A percentile compares a stretch with the other conserved stretches of the same genome.
Conservation (phyloP, 2,888 invertebrate species). For the Hermodice carunculata region DNA sequence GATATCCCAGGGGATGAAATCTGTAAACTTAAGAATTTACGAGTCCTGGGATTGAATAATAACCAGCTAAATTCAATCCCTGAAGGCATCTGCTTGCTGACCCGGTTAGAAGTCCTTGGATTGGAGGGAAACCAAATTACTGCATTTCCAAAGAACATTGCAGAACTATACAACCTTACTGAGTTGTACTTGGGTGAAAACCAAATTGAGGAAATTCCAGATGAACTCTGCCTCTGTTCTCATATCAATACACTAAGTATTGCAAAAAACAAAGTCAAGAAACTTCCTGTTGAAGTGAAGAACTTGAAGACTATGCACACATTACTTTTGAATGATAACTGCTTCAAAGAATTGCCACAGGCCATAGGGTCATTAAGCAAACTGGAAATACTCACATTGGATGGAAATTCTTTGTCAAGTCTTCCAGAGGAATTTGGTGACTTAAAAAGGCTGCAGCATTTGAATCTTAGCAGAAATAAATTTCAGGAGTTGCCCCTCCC, state of each 20-base stretch:
- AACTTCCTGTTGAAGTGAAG: conserved; percentile 60
- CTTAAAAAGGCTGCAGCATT: conserved; percentile 50
- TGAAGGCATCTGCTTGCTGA: conserved; percentile 48
- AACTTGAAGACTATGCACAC: conserved; percentile 55
- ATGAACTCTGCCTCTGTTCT: conserved; percentile 59
- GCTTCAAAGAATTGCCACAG: conserved; percentile 50
- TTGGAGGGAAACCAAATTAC: conserved; percentile 57
- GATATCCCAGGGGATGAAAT: conserved; percentile 53
- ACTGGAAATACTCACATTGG: conserved; percentile 45
- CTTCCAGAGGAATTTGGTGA: conserved; percentile 58
- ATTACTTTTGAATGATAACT: conserved; percentile 55
- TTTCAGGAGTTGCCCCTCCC: conserved; percentile 52
- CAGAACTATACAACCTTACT: conserved; percentile 53
- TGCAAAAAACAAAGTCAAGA: conserved; percentile 52
- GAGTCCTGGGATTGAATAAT: conserved; percentile 57
- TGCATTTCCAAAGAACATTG: conserved; percentile 53
- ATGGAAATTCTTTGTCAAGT: conserved; percentile 50
- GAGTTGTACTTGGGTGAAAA: conserved; percentile 62
- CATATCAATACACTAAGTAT: conserved; percentile 55
- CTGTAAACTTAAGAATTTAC: conserved; percentile 47
- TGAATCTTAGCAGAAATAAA: conserved; percentile 54
- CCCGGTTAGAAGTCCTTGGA: conserved; percentile 50
- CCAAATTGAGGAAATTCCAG: conserved; percentile 51
- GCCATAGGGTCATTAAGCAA: conserved; percentile 51
- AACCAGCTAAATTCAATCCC: conserved; percentile 57